Conservation (phyloP, 2,888 invertebrate species). For the Anorthoa munda region DNA sequence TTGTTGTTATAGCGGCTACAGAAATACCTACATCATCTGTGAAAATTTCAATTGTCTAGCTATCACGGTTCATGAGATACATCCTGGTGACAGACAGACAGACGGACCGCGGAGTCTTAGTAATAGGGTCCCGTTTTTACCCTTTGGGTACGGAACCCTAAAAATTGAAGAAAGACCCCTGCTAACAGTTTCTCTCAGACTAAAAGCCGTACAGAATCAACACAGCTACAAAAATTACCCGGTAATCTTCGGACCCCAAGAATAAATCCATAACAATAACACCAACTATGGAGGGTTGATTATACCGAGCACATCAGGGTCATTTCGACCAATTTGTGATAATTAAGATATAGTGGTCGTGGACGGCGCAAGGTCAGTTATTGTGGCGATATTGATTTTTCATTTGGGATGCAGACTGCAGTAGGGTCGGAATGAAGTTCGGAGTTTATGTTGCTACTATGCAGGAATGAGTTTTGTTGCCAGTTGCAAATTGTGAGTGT, state of each 20-base stretch:
- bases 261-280: slow-evolving; percentile 60
- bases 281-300: slow-evolving; percentile 59
- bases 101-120: no score
- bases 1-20: no score
- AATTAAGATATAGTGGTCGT: slow-evolving; percentile 63
- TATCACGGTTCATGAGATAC: no score
- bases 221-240: slow-evolving; percentile 44
- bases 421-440: slow-evolving; percentile 5
- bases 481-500: not conserved
- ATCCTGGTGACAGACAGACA: no score
- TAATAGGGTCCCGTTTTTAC: no score
- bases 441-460: not conserved
- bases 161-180: not conserved
- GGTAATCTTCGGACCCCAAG: slow-evolving; percentile 56
- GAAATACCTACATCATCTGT: no score
- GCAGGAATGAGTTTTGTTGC: not conserved
- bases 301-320: slow-evolving; percentile 65
- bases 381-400: slow-evolving; percentile 61
- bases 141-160: no score
- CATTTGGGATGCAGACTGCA: slow-evolving; percentile 49
- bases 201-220: slow-evolving; percentile 43
- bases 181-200: not conserved
- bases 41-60: no score
- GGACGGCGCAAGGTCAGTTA: slow-evolving; percentile 44
- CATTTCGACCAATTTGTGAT: slow-evolving; percentile 67